Base-by-base conservation (phyloP, 2,888 invertebrate genomes). In the Metopia argyrocephala region DNA sequence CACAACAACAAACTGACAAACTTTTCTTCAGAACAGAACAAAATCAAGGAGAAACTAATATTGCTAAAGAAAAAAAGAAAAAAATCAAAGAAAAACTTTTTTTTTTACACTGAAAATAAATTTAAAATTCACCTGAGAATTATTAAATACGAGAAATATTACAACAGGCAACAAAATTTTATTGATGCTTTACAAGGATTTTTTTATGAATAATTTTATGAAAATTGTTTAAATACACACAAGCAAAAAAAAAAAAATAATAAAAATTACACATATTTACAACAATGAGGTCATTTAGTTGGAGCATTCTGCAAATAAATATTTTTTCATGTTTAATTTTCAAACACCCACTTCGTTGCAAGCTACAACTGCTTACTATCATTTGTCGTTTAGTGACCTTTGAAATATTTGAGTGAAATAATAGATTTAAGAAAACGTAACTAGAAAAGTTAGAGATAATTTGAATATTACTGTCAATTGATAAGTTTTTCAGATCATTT, bases 251-350 rank as follows among this genome's bases (percentile, higher is more conserved):
- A 15, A 4, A 38, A 38, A 15, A 38, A 38, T 9, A 38, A 38
- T 3, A 9, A 9, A 9, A 38, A 38, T 15, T 61, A 48, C 54
- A 66, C 56, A 21, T 52, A 80, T 80, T 73, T 76, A 80, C 76
- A 69, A 73, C 76, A 80, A 69, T 74, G 80, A 74, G 80, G 80
- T 80, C 76, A 80, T 76, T 76, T 76, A 76, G 73, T 71, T 76
- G 64, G 73, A 80, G 73, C 73, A 46, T 80, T 80, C 65, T 54
- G 68, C 45, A 28, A 59, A 61, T 7, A 5, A 45, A 50, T 46
- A 52, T 12, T n/a, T 38, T 59, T 18, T 56, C 7, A 20, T 9
- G 6, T 5, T 31, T 38, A n/a, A 6, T 50, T 59, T 45, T 25
- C 15, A n/a, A 2, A 23, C 45, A 27, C 45, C 18, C 27, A 7